Base-by-base conservation (phyloP, 2,888 invertebrate species). In the Anagyrus pseudococci region DNA sequence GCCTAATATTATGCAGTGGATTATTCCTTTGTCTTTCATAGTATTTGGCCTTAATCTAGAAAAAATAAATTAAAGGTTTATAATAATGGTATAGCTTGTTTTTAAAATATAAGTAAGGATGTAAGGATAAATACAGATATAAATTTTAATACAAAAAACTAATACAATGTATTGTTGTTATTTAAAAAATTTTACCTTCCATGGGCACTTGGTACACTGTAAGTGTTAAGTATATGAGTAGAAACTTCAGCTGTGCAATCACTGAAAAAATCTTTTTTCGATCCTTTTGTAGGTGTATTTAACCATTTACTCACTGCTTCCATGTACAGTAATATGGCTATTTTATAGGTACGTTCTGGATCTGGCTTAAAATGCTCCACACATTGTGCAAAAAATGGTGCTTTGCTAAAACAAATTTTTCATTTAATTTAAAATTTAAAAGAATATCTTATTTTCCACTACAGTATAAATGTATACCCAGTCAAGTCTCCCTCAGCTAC, bases 1-100 rank as follows among this genome's bases (percentile, higher is more conserved):
- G 15, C 69, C 72, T 20, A 81, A 54, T 47, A 81, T 73, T 48
- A 81, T 70, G 26, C 76, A 76, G 37, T 80, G 77, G 10, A 77
- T 61, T 23, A 78, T 64, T 37, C 72, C 79, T 70, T 79, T 80
- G 43, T 80, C 79, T 57, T 68, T 74, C 63, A 77, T 69, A 26
- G 61, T 74, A 20, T 59, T 71, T 17, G 80, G 79, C 15, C 80
- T 72, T 61, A 55, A 57, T 57, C 80, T 81, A n/a, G 58, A 25
- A 72, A 75, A 37, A 48, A 37, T 26, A n/a, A n/a, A n/a, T n/a
- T n/a, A n/a, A n/a, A n/a, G n/a, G n/a, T n/a, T n/a, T n/a, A n/a
- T n/a, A n/a, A n/a, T n/a, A n/a, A n/a, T n/a, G n/a, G n/a, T n/a
- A n/a, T n/a, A n/a, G n/a, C n/a, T n/a, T n/a, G n/a, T n/a, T n/a